Evolutionary conservation across 2,888 invertebrate genomes (phyloP), one percentile per base, ranked within the genome.

Genomic region (Cryptosula pallasiana): DNA sequence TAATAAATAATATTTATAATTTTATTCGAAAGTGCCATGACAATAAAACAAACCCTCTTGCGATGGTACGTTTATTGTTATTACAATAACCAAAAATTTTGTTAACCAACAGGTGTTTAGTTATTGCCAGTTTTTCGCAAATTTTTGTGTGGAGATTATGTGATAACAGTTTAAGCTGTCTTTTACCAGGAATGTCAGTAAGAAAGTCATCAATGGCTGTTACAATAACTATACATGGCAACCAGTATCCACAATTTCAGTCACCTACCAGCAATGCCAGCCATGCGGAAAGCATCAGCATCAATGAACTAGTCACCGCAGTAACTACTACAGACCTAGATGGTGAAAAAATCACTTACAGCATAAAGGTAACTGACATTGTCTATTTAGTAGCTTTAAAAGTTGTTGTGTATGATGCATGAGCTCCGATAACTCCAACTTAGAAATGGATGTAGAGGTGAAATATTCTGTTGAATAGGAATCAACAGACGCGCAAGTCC

Each of bases 181-280:
- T 45, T 45, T 45, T 13, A 45, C 45, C 75, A n/a, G 76, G 76
- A 25, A 79, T 78, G 55, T 81, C 81, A 9, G 63, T 72, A 9
- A 74, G 78, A 69, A 73, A 72, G 55, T 78, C 77, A 1, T 76
- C 76, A 57, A 74, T 76, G 27, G 72, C 75, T 27, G 79, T 81
- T 2, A 75, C 73, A 0, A 75, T 83, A 1, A 69, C 69, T 34
- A 80, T 83, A 1, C 75, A 54, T 1, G 77, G 80, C 23, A 83
- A 83, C 73, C 78, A 76, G n/a, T 78, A 27, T 27, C 63, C 63
- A 3, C 9, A 27, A 13, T 63, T 63, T 27, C 25, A 27, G 5
- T 27, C 13, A 32, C 32, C 63, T 5, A 27, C 27, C 16, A 29
- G 32, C 32, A 27, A 63, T 27, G 29, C 63, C 9, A 73, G 71